Evolutionary conservation across 2,888 invertebrate genomes (phyloP), one percentile per base, ranked within the genome.

Genomic region (Pycnomerus fuliginosus): DNA sequence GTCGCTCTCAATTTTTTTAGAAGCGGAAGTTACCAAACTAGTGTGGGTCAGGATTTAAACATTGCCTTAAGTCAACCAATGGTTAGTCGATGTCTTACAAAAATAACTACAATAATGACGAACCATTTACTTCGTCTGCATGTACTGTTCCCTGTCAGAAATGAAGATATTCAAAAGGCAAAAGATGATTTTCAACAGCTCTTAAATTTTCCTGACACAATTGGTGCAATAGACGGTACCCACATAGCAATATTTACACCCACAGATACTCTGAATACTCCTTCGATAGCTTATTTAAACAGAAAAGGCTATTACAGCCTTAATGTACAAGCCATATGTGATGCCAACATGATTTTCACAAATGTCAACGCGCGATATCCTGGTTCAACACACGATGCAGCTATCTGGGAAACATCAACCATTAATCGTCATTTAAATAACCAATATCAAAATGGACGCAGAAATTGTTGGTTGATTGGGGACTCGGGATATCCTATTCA

Each of bases 271-370:
- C 3, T 3, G 11, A 24, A 24, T 24, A 24, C n/a, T 24, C 24
- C 24, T 11, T n/a, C 24, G 11, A 11, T 24, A 24, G 3, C 24
- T 11, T 24, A 24, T 24, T 24, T 24, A 24, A 24, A 24, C 11
- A n/a, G 24, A 24, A 24, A 24, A 24, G 24, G 24, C n/a, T 24
- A 24, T 24, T 24, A 24, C n/a, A 24, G 3, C 24, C n/a, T 24
- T 11, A 24, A 20, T 20, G 20, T 20, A 20, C 20, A 20, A 7
- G 20, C 20, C 7, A 20, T 20, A 20, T 20, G 20, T 20, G 20
- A 20, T 20, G 4, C 20, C 7, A 7, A 20, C 4, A 20, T 20
- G 20, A 20, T 20, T 4, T 20, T 20, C 7, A 20, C 20, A n/a
- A n/a, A n/a, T n/a, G n/a, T n/a, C n/a, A n/a, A n/a, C n/a, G n/a